phyloP scores from a whole-genome alignment of 2,113 vertebrate genomes.

The Corapipo altera region DNA sequence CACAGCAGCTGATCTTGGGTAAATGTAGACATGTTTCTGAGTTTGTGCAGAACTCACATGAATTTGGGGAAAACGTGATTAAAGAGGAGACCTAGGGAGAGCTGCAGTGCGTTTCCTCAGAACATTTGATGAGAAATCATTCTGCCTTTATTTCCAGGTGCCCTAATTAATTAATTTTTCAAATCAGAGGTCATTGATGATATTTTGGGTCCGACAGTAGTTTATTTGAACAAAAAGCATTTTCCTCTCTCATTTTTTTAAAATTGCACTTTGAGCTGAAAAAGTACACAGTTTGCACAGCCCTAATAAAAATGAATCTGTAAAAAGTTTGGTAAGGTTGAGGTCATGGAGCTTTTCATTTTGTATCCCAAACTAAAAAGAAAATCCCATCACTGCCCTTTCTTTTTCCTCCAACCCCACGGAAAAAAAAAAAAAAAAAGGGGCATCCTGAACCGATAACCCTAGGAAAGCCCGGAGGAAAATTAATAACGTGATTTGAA shows the following conservation, averaged over 20 bases:
- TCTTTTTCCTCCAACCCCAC: too few species aligned
- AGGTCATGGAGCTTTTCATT: not conserved
- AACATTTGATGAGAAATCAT: not conserved
- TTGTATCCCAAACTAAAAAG: not conserved
- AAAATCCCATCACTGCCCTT: not conserved
- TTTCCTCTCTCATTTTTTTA: accelerated
- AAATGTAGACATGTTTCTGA: not conserved
- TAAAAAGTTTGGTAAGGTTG: not conserved
- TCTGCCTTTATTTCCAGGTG: not conserved
- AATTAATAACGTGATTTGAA: accelerated
- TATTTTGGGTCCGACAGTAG: not conserved
- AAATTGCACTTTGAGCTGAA: not conserved
- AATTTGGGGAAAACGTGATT: not conserved
- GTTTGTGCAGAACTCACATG: not conserved
- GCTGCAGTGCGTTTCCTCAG: accelerated
- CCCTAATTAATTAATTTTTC: not conserved
- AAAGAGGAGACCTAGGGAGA: not conserved
- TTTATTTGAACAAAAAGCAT: not conserved
- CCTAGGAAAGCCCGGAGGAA: not conserved
- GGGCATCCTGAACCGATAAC: accelerated
- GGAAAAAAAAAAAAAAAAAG: not conserved
- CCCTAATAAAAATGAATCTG: not conserved
- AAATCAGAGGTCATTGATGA: not conserved
- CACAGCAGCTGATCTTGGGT: not conserved
- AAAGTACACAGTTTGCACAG: not conserved